Evolutionary conservation across 2,888 invertebrate species (phyloP).

Genomic region (Eupeodes luniger): DNA sequence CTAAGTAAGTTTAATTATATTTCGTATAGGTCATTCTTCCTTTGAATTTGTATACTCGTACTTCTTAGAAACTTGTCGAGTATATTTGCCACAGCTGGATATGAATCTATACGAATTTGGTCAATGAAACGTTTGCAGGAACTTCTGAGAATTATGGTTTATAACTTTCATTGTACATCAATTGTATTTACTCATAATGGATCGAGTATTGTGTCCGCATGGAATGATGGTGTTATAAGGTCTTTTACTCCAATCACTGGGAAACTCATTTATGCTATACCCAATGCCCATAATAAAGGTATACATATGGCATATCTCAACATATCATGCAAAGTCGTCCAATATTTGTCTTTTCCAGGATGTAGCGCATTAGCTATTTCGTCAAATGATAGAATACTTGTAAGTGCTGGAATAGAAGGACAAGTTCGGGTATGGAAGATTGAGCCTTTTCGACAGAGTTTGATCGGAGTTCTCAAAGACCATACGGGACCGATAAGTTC

Average conservation of each 20-base stretch:
- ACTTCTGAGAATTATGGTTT: constrained; percentile 91
- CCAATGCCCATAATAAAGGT: constrained; percentile 95
- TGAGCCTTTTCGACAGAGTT: constrained; percentile 87
- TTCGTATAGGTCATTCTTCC: too few relatives aligned
- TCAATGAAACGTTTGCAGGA: constrained; percentile 90
- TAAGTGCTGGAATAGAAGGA: constrained; percentile 97
- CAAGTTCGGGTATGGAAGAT: constrained; percentile 94
- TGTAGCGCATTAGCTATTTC: constrained; percentile 91
- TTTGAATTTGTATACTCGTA: neutral
- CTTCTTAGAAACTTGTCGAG: constrained; percentile 89
- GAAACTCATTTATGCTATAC: constrained; percentile 91
- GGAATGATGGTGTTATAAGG: constrained; percentile 93
- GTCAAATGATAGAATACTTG: constrained; percentile 88
- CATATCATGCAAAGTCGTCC: too few relatives aligned
- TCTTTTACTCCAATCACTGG: constrained; percentile 94
- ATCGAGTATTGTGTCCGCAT: constrained; percentile 91
- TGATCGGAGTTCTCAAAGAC: constrained; percentile 92
- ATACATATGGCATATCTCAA: neutral
- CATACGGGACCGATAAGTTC: constrained; percentile 95
- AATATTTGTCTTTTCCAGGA: constrained; percentile 77
- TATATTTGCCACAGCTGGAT: constrained; percentile 94
- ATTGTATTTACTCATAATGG: constrained; percentile 92
- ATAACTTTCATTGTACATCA: constrained; percentile 94
- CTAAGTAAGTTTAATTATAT: constrained; percentile 86
- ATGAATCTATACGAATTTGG: constrained; percentile 95